Evolutionary conservation across 2,797 vertebrate genomes (phyloP), one percentile per base, ranked within the genome.

Genomic region (Taeniopygia guttata): DNA sequence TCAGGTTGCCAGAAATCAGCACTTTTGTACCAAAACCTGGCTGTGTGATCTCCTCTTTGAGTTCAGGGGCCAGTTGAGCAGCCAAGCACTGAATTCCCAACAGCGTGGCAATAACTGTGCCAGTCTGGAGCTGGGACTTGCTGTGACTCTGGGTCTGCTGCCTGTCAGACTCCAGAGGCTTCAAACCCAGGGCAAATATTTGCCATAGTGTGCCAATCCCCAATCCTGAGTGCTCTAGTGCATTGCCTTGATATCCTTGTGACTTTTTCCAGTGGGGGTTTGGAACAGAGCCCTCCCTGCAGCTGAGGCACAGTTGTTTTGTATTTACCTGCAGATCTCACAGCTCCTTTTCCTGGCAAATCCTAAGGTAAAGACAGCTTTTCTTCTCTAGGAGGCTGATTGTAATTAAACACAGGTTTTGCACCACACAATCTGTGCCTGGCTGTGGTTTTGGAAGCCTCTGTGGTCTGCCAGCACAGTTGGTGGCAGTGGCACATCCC

Each of bases 391-490:
- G 48, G 56, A 72, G 30, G 22, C 27, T 52, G 32, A 36, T 78
- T 23, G 18, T 0, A 13, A 1, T 32, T 40, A 29, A 84, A 16
- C 4, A 0, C 2, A 7, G 42, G 7, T 34, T 18, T 54, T 32
- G 38, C 19, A 29, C 4, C 15, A 1, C 21, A 14, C 30, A 34
- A 34, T 30, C 54, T 25, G 2, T 6, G 29, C 20, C 0, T 34
- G 3, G 46, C 48, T 75, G 43, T 27, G 42, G 17, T 32, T 49
- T 49, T 49, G 42, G 5, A 19, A 56, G 42, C 10, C 8, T 2
- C 12, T 13, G 1, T 1, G 20, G 13, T 32, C 59, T 34, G 55
- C 25, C 59, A 52, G 32, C 25, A 19, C 19, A 25, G 14, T 2
- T 13, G 3, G 36, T 40, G 77, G n/a, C 62, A 36, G 27, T 17